These are phyloP conservation scores for Aix galericulata DNA, from an alignment of 2,113 vertebrate species.

Conservation along the genomic window DNA sequence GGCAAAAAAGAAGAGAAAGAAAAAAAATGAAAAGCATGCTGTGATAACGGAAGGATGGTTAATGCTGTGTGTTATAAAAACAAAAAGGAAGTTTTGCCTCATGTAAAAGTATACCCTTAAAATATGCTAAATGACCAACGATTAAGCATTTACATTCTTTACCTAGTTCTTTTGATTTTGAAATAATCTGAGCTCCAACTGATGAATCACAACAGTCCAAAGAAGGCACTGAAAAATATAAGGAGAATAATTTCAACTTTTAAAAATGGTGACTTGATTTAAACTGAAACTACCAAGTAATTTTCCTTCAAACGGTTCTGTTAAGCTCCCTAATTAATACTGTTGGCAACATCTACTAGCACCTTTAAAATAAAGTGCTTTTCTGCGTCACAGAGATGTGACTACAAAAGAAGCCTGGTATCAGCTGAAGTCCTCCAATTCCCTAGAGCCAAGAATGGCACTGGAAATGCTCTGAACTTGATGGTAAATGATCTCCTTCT, in stretches of 20 bases:
- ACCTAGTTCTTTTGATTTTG: slow-evolving; percentile 94
- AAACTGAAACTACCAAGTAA: neutral
- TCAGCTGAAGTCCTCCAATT: neutral
- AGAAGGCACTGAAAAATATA: slow-evolving; percentile 81
- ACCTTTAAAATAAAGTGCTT: slow-evolving; percentile 40
- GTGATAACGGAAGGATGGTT: slow-evolving; percentile 33
- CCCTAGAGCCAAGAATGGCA: slow-evolving; percentile 19
- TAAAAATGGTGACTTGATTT: slow-evolving; percentile 45
- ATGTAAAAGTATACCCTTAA: slow-evolving; percentile 34
- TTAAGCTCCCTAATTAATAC: neutral
- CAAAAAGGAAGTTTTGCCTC: slow-evolving; percentile 19
- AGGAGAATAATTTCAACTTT: slow-evolving; percentile 68
- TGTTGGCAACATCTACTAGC: neutral
- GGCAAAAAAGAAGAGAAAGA: slow-evolving; percentile 13
- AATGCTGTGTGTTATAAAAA: slow-evolving; percentile 44
- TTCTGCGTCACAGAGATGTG: neutral
- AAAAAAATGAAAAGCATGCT: slow-evolving; percentile 20
- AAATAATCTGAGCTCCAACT: slow-evolving; percentile 86
- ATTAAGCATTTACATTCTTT: slow-evolving; percentile 64
- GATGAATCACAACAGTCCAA: slow-evolving; percentile 87
- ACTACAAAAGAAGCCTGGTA: neutral
- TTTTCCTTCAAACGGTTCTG: neutral
- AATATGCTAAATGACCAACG: neutral
- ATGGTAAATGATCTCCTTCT: neutral
- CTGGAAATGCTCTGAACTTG: neutral